Evolutionary conservation across 2,797 vertebrate species (phyloP), one percentile per base, ranked within the genome.

Genomic region (Rhynchotus rufescens): DNA sequence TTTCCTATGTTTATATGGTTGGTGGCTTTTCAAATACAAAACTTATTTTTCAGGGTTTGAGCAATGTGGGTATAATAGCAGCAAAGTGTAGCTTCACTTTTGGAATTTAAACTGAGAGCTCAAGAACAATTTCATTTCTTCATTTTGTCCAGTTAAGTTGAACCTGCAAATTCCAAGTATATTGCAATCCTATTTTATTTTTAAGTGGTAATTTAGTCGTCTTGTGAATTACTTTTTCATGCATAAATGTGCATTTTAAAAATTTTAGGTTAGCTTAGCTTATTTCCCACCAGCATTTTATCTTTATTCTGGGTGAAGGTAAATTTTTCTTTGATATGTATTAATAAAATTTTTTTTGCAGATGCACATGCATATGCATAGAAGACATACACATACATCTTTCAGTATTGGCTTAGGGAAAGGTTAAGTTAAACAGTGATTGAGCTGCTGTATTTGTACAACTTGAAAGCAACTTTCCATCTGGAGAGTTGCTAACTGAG

Each of bases 281-380:
- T 76, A 78, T 79, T 80, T 93, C 90, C 86, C 42, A 91, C 60
- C 89, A 72, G 72, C 42, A 68, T 71, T 94, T 95, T 86, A 72
- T 78, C 89, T 95, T 57, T 78, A 91, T 88, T 83, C 45, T 54
- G 22, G 52, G 59, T 84, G 34, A 81, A 40, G 32, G 74, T 68
- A 62, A 90, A 51, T n/a, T 60, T 36, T 79, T 75, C 74, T 44
- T 71, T 78, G 87, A 91, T 54, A 90, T 54, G 32, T 67, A 80
- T 89, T 51, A 51, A 25, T 51, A 51, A 51, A 23, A 25, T 42
- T 32, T 45, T 72, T 82, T 8, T 26, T 83, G 0, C 21, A 62
- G n/a, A 19, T 67, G 30, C 28, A 28, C 38, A 34, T 80, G 42
- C 25, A 6, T n/a, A 2, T 61, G 7, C 52, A 4, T 60, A 81